Evolutionary conservation across 2,113 vertebrate genomes (phyloP).

Genomic region (Hystrix brachyura): DNA sequence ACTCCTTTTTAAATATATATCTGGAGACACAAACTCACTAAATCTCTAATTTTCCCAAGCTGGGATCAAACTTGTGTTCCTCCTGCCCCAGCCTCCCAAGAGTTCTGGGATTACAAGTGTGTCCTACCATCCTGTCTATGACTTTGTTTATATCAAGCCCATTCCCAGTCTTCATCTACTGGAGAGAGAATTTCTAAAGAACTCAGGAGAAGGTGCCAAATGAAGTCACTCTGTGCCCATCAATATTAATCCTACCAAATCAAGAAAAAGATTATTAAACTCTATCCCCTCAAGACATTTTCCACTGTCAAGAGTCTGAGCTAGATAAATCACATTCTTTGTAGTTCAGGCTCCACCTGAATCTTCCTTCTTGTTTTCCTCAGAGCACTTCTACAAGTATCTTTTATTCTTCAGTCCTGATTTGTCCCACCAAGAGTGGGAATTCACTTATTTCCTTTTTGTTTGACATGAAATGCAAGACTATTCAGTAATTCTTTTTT

Average conservation of each 20-base stretch:
- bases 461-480: not conserved
- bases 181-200: not conserved
- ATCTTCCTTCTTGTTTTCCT: not conserved
- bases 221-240: not conserved
- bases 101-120: not conserved
- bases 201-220: constrained; percentile 16
- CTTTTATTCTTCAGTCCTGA: not conserved
- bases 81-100: not conserved
- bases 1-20: not conserved
- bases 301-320: constrained; percentile 2
- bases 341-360: not conserved
- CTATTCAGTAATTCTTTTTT: constrained; percentile 28
- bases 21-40: not conserved
- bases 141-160: constrained; percentile 9
- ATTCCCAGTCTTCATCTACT: not conserved
- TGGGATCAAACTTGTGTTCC: not conserved
- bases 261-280: not conserved
- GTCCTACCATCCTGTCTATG: not conserved
- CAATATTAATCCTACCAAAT: not conserved
- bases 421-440: not conserved
- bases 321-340: not conserved
- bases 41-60: not conserved
- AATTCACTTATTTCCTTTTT: constrained; percentile 29
- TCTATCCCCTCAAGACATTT: not conserved
- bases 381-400: not conserved